These are phyloP conservation scores for Cariama cristata DNA, from an alignment of 2,113 vertebrate genomes.

Conservation along the genomic window DNA sequence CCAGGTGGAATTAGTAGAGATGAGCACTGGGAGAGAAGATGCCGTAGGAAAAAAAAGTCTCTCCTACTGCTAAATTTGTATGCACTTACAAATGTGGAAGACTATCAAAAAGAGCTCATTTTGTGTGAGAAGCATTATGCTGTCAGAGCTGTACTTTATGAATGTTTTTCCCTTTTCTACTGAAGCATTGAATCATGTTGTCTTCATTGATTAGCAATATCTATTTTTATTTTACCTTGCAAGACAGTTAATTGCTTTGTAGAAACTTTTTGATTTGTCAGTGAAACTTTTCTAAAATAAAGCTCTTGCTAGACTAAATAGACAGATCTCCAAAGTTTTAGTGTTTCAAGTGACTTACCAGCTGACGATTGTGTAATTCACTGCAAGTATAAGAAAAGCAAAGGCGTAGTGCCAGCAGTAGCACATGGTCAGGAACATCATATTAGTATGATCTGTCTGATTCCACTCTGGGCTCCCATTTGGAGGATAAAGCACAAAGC, in stretches of 20 bases:
- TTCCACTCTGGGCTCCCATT: constrained; percentile 86
- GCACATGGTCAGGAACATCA: constrained; percentile 91
- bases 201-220: neutral
- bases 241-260: neutral
- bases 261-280: neutral
- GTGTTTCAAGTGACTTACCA: constrained; percentile 82
- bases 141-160: neutral
- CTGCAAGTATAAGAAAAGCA: constrained; percentile 78
- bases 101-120: neutral
- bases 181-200: neutral
- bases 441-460: constrained; percentile 82
- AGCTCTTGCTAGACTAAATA: neutral
- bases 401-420: constrained; percentile 93
- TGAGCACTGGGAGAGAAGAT: neutral
- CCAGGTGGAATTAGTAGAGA: neutral
- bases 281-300: neutral
- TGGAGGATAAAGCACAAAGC: constrained; percentile 90
- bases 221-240: neutral
- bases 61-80: neutral
- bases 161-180: neutral
- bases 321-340: neutral
- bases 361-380: constrained; percentile 81
- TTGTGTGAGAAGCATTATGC: neutral
- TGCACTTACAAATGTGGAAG: neutral
- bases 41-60: neutral